Conservation (phyloP, 2,797 vertebrate species). For the Myripristis murdjan region DNA sequence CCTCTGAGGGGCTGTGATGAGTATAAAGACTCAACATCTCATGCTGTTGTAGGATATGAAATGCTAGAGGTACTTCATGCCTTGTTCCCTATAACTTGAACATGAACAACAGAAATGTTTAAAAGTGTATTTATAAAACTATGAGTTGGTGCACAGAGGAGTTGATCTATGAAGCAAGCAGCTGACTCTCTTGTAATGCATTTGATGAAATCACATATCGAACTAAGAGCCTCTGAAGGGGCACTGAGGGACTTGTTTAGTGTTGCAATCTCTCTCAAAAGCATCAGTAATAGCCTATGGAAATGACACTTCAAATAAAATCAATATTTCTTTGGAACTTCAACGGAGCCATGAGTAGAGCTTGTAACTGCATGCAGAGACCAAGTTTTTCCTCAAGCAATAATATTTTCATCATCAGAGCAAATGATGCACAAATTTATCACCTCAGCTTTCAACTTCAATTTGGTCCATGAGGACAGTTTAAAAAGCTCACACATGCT, state of each 20-base stretch:
- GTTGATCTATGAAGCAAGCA: conserved; percentile 63
- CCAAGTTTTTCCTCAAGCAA: neutral
- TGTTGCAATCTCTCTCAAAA: conserved; percentile 9
- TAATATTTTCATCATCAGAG: neutral
- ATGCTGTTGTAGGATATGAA: conserved; percentile 10
- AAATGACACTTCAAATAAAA: neutral
- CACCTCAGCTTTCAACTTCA: neutral
- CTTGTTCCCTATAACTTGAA: neutral
- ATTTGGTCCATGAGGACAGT: neutral
- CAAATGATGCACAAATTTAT: neutral
- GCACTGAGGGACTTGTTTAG: neutral
- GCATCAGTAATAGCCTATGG: neutral
- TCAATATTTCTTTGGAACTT: neutral
- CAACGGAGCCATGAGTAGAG: neutral
- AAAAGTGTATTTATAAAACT: conserved; percentile 11
- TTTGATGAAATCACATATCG: conserved; percentile 74
- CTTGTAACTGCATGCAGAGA: neutral
- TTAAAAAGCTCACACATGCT: neutral
- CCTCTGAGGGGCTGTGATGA: neutral
- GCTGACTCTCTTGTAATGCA: conserved; percentile 75
- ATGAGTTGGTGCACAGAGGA: conserved; percentile 16
- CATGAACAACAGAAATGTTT: conserved; percentile 2
- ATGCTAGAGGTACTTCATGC: conserved; percentile 7
- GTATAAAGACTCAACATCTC: conserved; percentile 2
- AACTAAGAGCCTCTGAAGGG: conserved; percentile 11